These are phyloP conservation scores for Piaya cayana DNA, from an alignment of 2,113 vertebrate genomes.

Conservation along the genomic window DNA sequence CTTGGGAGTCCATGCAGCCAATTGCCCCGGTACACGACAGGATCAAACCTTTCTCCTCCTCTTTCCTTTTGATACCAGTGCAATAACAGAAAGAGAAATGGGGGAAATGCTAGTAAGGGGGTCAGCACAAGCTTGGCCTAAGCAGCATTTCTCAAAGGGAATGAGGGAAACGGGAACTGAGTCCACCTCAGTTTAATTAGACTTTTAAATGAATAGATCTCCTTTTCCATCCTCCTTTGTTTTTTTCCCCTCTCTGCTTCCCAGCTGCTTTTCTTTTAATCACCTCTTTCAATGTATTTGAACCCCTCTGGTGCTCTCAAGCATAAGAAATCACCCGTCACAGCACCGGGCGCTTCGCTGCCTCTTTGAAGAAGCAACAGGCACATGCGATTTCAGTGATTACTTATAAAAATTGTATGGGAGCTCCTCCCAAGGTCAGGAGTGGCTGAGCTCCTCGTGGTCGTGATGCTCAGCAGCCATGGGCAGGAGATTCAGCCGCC, in stretches of 20 bases:
- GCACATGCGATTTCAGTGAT: neutral
- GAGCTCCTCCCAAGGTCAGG: neutral
- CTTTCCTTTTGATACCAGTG: neutral
- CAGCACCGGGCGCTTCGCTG: rapidly evolving
- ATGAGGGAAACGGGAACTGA: neutral
- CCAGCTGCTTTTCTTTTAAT: slow-evolving; percentile 1
- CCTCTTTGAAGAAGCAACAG: neutral
- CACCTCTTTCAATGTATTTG: neutral
- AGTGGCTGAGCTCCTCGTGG: neutral
- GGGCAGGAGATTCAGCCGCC: slow-evolving; percentile 16
- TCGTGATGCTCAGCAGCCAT: rapidly evolving
- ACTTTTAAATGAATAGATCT: slow-evolving; percentile 4
- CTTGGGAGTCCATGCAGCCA: neutral
- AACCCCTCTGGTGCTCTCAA: neutral
- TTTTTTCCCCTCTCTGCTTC: rapidly evolving
- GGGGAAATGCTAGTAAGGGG: neutral
- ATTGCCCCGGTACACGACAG: rapidly evolving
- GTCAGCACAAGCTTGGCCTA: neutral
- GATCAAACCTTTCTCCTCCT: neutral
- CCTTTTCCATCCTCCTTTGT: neutral
- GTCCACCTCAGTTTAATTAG: neutral
- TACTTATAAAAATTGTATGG: neutral
- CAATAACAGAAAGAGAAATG: neutral
- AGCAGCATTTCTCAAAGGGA: neutral
- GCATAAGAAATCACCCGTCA: neutral